phyloP scores from a whole-genome alignment of 2,888 invertebrate species.

The Onchidella celtica region DNA sequence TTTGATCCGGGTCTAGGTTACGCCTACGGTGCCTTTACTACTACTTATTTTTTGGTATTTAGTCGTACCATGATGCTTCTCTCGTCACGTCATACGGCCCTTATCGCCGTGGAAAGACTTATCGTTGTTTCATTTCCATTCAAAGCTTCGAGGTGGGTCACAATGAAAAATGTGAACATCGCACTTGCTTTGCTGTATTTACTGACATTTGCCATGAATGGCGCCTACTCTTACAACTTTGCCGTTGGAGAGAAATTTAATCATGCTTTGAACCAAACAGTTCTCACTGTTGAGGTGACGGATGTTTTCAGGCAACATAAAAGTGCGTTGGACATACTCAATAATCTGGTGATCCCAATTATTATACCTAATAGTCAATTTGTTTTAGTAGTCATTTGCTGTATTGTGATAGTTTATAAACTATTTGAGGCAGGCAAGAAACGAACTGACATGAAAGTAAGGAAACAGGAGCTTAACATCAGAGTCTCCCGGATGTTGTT shows the following conservation, averaged over 20 bases:
- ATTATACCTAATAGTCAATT: neutral
- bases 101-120: conserved; percentile 33
- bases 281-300: too few relatives aligned
- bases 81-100: neutral
- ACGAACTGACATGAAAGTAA: neutral
- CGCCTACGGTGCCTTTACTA: neutral
- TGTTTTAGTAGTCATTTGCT: neutral
- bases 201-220: too few relatives aligned
- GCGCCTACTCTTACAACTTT: too few relatives aligned
- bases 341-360: neutral
- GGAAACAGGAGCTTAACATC: neutral
- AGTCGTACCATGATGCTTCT: neutral
- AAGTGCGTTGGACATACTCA: neutral
- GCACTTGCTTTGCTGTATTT: too few relatives aligned
- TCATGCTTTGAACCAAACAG: neutral
- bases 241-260: neutral
- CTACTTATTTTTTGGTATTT: neutral
- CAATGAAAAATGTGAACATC: neutral
- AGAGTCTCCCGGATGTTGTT: conserved; percentile 12
- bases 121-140: conserved; percentile 28
- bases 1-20: neutral
- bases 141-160: neutral
- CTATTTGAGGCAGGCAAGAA: neutral
- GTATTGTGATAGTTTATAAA: neutral
- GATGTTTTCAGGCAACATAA: too few relatives aligned